Base-by-base conservation (phyloP, 2,888 invertebrate genomes). In the Beris morrisii region DNA sequence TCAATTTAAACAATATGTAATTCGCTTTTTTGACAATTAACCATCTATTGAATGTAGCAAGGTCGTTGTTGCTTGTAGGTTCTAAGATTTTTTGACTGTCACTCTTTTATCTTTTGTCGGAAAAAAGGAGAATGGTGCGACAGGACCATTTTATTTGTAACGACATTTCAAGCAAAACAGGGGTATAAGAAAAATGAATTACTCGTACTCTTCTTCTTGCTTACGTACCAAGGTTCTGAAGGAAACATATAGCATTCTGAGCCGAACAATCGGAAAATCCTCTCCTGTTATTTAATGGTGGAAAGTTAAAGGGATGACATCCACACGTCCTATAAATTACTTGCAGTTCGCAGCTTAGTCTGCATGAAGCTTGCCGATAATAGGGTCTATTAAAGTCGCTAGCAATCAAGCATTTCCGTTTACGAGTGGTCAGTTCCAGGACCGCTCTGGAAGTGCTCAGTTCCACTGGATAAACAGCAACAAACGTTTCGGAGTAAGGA, bases 261-360 rank as follows among this genome's bases (percentile, higher is more conserved):
- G 79, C 72, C 46, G 73, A 73, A 69, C 81, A 81, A 59, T 79
- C 77, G 30, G 73, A 73, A 46, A 71, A 73, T 9, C 43, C 52
- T 4, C 43, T 56, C n/a, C 74, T 73, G 0, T 70, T 59, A 9
- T 72, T 72, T 5, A 70, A 73, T 32, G 68, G 72, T 56, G 79
- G 80, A 57, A 79, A 70, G 66, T 80, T 73, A 69, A 79, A 80
- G 0, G 80, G 80, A 70, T 79, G 76, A 57, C 80, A 80, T 4
- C 74, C 73, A 45, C 80, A 80, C n/a, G 72, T 73, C 6, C 74
- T 69, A 59, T 73, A 73, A 45, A 81, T 77, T 1, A 73, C 71
- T 46, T 76, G 72, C 4, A 73, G 75, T 67, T 78, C 76, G 63
- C 80, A 80, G n/a, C 74, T 69, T 2, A 80, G 68, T 13, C 75